A percentile compares a stretch with the other conserved stretches of the same genome.
Evolutionary conservation across 2,113 vertebrate species (phyloP).

Genomic region (Cyrtonyx montezumae): DNA sequence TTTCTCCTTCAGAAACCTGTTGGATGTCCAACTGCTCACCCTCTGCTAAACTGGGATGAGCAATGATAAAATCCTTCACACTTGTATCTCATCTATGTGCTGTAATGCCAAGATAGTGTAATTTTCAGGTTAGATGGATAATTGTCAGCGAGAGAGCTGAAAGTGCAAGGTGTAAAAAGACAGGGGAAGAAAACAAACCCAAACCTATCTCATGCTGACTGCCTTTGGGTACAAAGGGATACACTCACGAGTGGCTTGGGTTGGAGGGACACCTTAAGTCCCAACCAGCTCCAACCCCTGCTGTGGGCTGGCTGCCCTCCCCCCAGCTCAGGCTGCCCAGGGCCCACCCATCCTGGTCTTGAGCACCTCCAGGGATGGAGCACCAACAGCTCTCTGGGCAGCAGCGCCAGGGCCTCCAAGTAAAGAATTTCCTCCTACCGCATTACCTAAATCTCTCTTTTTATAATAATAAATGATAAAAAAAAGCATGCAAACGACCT

Average conservation of each 20-base stretch:
- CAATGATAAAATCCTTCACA: background rate
- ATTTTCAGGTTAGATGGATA: accelerated
- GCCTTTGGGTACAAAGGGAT: background rate
- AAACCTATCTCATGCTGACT: background rate
- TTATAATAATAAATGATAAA: background rate
- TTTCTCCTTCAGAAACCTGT: background rate
- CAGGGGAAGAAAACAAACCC: background rate
- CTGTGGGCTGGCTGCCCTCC: background rate
- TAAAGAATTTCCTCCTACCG: background rate
- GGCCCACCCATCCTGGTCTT: background rate
- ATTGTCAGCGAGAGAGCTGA: background rate
- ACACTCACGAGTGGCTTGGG: background rate
- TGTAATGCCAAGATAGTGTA: too few species aligned
- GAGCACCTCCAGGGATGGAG: background rate
- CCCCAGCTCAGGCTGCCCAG: background rate
- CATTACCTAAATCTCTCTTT: background rate
- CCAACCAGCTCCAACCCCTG: background rate
- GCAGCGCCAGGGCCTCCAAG: background rate
- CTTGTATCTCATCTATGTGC: background rate
- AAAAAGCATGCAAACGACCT: background rate
- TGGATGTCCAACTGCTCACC: background rate
- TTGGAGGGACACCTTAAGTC: background rate
- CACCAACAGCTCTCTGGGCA: background rate
- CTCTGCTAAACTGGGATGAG: background rate
- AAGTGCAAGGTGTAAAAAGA: background rate